Conservation (phyloP, 30 jellyfish, hydroid and myxozoan genomes). For the Haliclystus octoradiatus region DNA sequence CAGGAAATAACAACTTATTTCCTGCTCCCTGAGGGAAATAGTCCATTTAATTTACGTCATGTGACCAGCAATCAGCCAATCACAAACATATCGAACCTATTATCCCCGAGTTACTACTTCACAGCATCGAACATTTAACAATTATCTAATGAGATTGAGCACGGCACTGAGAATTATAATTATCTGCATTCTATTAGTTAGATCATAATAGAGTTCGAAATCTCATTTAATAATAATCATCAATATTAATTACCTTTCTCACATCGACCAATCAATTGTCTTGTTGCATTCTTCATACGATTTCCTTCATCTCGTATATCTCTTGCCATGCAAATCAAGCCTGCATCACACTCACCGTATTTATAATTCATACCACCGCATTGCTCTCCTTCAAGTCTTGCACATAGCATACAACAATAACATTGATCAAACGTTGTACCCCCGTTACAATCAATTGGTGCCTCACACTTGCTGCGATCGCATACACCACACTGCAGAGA, state of each 20-base stretch:
- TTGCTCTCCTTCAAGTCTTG: conserved; percentile 61
- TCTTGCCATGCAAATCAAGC: conserved; percentile 58
- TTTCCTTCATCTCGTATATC: conserved; percentile 22
- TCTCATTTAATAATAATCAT: too few relatives aligned
- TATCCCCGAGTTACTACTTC: too few relatives aligned
- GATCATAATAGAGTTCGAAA: too few relatives aligned
- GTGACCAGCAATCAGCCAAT: too few relatives aligned
- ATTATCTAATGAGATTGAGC: too few relatives aligned
- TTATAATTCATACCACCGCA: conserved; percentile 65
- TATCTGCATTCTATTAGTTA: too few relatives aligned
- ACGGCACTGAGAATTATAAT: too few relatives aligned
- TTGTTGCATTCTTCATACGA: conserved; percentile 11
- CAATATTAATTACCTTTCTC: conserved; percentile 53
- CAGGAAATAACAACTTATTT: too few relatives aligned
- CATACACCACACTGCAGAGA: conserved; percentile 16
- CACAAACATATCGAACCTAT: too few relatives aligned
- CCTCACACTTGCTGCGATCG: conserved; percentile 6
- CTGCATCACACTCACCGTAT: conserved; percentile 57
- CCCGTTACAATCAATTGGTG: conserved; percentile 28
- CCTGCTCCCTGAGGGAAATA: too few relatives aligned
- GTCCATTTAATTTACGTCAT: too few relatives aligned
- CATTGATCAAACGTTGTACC: conserved; percentile 63
- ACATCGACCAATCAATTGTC: conserved; percentile 53
- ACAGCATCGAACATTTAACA: too few relatives aligned
- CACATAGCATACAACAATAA: conserved; percentile 63